Evolutionary conservation across 2,113 vertebrate species (phyloP).

Genomic region (Ptilorrhoa leucosticta): DNA sequence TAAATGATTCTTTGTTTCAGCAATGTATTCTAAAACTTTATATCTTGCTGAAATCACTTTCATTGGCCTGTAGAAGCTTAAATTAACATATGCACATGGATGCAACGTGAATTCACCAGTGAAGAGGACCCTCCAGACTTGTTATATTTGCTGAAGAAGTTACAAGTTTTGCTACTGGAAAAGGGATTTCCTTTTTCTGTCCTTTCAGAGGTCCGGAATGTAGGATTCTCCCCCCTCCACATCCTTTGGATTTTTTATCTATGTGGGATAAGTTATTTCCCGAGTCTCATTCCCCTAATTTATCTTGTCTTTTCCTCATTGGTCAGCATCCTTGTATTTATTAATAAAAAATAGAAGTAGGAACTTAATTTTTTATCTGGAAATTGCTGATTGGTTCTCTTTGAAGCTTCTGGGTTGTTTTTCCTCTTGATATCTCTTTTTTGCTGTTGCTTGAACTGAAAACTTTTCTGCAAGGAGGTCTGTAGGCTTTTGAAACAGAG

Average conservation of each 20-base stretch:
- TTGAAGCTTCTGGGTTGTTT: background rate
- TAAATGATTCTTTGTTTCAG: background rate
- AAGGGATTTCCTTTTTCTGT: background rate
- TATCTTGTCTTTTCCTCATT: background rate
- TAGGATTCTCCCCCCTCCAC: rapidly evolving
- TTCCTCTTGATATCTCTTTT: background rate
- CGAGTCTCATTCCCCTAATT: background rate
- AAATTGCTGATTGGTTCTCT: background rate
- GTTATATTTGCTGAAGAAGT: background rate
- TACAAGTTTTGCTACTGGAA: background rate
- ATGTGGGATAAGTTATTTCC: background rate
- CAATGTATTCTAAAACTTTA: background rate
- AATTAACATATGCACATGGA: background rate
- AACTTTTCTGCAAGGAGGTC: background rate
- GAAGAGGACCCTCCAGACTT: background rate
- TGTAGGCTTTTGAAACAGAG: background rate
- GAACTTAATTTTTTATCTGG: background rate
- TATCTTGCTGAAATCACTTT: background rate
- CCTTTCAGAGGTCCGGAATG: background rate
- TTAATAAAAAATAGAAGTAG: background rate
- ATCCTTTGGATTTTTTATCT: background rate
- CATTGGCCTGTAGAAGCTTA: background rate
- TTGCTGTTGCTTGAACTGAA: background rate
- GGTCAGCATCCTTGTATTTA: background rate
- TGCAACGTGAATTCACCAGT: background rate